A percentile compares a stretch with the other conserved stretches of the same genome.
Conservation (phyloP, 2,797 vertebrate species). For the Pseudochaenichthys georgianus region DNA sequence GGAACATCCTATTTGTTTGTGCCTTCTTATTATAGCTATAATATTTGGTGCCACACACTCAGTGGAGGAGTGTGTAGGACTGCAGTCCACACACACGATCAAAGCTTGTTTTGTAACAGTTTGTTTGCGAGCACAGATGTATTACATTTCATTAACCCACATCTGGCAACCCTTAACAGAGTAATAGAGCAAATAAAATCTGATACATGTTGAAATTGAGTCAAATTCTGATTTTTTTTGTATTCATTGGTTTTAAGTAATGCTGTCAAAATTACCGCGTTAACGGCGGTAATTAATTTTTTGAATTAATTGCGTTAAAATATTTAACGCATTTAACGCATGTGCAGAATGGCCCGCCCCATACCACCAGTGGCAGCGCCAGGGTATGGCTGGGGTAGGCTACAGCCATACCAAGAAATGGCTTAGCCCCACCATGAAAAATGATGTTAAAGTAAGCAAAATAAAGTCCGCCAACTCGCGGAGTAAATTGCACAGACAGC, state of each 20-base stretch:
- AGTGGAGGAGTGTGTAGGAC: constrained; percentile 6
- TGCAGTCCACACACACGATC: constrained; percentile 16
- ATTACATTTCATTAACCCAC: constrained; percentile 14
- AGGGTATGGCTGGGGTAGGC: too few species aligned
- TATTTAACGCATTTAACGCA: too few species aligned
- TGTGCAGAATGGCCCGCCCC: too few species aligned
- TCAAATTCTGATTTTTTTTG: not conserved
- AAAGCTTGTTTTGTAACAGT: constrained; percentile 25
- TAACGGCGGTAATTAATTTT: too few species aligned
- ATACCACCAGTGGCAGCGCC: too few species aligned
- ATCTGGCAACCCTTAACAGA: not conserved
- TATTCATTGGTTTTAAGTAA: not conserved
- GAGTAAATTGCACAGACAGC: too few species aligned
- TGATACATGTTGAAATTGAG: not conserved
- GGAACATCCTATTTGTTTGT: not conserved
- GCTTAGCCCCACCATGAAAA: too few species aligned
- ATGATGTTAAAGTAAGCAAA: too few species aligned
- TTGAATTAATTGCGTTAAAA: too few species aligned
- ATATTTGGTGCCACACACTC: constrained; percentile 21
- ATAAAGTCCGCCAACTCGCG: too few species aligned
- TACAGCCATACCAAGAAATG: too few species aligned
- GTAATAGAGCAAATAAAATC: not conserved
- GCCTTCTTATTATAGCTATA: constrained; percentile 4
- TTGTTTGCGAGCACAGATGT: constrained; percentile 18
- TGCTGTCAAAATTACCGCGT: too few species aligned